Percentiles rank a stretch among this genome's conserved stretches.
Evolutionary conservation across 2,113 vertebrate species (phyloP).

Genomic region (Crotalus tigris): DNA sequence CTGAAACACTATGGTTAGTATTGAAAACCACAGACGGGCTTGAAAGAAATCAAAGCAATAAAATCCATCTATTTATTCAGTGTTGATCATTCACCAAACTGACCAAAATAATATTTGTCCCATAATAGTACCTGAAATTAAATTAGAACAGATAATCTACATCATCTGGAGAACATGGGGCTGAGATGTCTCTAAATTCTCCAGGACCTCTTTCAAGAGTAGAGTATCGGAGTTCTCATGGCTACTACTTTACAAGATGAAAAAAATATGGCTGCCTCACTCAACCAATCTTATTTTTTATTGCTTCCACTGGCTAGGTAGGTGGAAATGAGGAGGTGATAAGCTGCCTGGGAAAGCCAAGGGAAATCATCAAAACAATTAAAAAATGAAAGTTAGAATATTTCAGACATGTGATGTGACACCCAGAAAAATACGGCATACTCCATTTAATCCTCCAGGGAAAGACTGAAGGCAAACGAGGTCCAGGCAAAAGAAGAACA

Average conservation of each 20-base stretch:
- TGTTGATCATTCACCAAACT: not conserved
- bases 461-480: too few species aligned
- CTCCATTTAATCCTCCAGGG: too few species aligned
- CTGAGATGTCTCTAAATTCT: not conserved
- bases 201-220: not conserved
- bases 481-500: too few species aligned
- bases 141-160: not conserved
- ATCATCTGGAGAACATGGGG: not conserved
- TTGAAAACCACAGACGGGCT: not conserved
- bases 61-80: not conserved
- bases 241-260: not conserved
- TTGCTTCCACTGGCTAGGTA: not conserved
- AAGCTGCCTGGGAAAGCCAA: too few species aligned
- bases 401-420: too few species aligned
- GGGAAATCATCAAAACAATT: too few species aligned
- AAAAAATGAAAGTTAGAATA: too few species aligned
- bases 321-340: not conserved
- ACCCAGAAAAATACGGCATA: too few species aligned
- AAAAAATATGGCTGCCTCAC: not conserved
- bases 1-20: not conserved
- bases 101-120: not conserved
- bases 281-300: not conserved
- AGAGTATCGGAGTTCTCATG: not conserved
- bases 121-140: not conserved
- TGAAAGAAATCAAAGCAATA: not conserved